Evolutionary conservation across 1,140 invertebrate genomes (phyloP), one percentile per base, ranked within the genome.

Genomic region (Tachypleus tridentatus): DNA sequence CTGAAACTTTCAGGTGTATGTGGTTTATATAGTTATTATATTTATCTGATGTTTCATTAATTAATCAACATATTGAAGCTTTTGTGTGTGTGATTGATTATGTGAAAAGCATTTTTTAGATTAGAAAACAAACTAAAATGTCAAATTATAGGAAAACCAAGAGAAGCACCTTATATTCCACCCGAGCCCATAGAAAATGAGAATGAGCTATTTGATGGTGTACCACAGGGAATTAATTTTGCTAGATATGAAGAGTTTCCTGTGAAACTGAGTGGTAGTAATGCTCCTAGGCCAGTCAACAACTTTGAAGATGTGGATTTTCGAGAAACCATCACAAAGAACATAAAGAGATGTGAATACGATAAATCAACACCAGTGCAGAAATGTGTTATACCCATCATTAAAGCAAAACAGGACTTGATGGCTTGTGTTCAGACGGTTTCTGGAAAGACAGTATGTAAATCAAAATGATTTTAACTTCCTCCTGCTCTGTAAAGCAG

Each of bases 381-480:
- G 74, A 94, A 95, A 72, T 80, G 88, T 69, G 85, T 91, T 0
- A 86, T 97, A 58, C 93, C 95, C 0, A 86, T 90, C 10, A 86
- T 98, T 54, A 76, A 85, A 73, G 77, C 65, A 0, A 85, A 86
- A 5, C 76, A 91, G 58, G 95, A 98, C 80, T 71, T 98, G 6
- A 98, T 98, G 93, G 93, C 86, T 0, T 98, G 95, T 76, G 95
- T 95, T 0, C 94, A 98, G 77, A 99, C 96, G 54, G 96, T 95
- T 0, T 97, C 92, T 0, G 95, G 95, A 53, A 98, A 98, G 82
- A 96, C 92, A 8, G 3, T 54, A 54, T 8, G 53, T 8, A n/a
- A n/a, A n/a, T 54, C 1, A 8, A 54, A 54, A n/a, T 54, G 53
- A 54, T 54, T 54, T 29, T 29, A 29, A 29, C 29, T 29, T 29